Base-by-base conservation (phyloP, 53 echinoderm and acorn worm species). In the Actinopyga echinites region DNA sequence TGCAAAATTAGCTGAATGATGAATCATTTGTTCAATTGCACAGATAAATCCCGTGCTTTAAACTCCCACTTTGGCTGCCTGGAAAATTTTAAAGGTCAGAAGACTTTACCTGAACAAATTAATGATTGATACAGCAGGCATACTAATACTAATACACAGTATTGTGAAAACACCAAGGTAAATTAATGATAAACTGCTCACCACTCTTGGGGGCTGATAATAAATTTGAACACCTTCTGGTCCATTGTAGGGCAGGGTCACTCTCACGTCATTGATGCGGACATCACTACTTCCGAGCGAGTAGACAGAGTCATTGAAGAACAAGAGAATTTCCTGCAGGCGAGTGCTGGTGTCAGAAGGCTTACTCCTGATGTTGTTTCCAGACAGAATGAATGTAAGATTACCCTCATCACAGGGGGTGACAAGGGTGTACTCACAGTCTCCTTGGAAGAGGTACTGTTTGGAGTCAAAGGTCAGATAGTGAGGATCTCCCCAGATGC, bases 401-500 rank as follows among this genome's bases (percentile, higher is more conserved):
- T 40, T 38, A n/a, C 45, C 30, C 24, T 82, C 60, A 9, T 25
- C 38, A 33, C 90, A 90, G 43, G 82, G 57, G 40, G 56, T 75
- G 35, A 87, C 81, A 63, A 91, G 45, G 26, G 87, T 87, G 69
- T 88, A 91, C 30, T 88, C 83, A 44, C 91, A 91, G 43, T 83
- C 87, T 1, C 91, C 91, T 61, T 88, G 87, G 91, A 87, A 88
- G 88, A 82, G 45, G 31, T 85, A 91, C 54, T 73, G 84, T 35
- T 11, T 12, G 3, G 62, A 63, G 65, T 91, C 91, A 40, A 91
- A 91, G 8, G 91, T 91, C 75, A 89, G 60, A 79, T 92, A 92
- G 62, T 92, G 92, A 8, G 92, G 92, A 79, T 92, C 92, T 40
- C 92, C 92, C 92, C 92, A 92, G 44, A 75, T 88, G 22, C 75